These are phyloP conservation scores for Odontomyia ornata DNA, from an alignment of 2,888 invertebrate genomes.

Conservation along the genomic window DNA sequence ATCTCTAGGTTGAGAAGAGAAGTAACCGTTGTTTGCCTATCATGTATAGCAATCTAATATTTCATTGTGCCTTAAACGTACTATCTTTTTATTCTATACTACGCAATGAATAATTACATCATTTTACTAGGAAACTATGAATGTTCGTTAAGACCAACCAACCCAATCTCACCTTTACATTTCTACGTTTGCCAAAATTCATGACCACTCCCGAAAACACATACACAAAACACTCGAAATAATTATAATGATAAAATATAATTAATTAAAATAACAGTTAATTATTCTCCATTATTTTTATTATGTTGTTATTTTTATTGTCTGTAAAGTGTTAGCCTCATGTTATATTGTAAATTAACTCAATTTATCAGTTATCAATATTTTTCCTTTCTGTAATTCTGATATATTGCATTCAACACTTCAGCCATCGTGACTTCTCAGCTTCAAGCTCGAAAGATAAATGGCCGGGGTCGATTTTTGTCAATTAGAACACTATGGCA, in stretches of 20 bases:
- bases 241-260: too few relatives aligned
- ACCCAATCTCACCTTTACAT: neutral
- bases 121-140: too few relatives aligned
- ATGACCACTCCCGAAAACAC: neutral
- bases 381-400: neutral
- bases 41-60: too few relatives aligned
- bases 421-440: neutral
- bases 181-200: too few relatives aligned
- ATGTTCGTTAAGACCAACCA: too few relatives aligned
- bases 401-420: neutral
- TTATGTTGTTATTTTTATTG: constrained; percentile 39
- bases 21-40: too few relatives aligned
- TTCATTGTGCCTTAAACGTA: too few relatives aligned
- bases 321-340: constrained; percentile 45
- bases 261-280: neutral
- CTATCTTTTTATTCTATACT: too few relatives aligned
- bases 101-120: too few relatives aligned
- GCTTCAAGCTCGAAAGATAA: neutral
- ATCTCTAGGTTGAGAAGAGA: too few relatives aligned
- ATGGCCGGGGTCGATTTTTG: neutral
- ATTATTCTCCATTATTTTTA: constrained; percentile 22
- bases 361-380: constrained; percentile 13
- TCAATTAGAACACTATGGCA: constrained; percentile 33
- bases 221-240: too few relatives aligned
- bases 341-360: constrained; percentile 33